Evolutionary conservation across 2,113 vertebrate genomes (phyloP), one percentile per base, ranked within the genome.

Genomic region (Vulpes vulpes): DNA sequence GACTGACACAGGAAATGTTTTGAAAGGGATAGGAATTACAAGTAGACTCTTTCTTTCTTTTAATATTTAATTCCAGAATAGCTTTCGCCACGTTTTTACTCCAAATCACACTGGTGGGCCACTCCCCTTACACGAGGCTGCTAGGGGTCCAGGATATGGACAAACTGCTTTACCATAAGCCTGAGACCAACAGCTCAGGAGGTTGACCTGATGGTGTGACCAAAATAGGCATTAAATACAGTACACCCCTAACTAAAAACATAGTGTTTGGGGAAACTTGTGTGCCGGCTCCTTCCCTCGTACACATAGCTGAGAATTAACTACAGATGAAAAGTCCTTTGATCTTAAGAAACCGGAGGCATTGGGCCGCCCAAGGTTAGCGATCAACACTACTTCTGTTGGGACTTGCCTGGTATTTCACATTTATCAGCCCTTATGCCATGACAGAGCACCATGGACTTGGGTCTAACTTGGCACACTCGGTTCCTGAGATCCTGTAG

Each of bases 391-490:
- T 3, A 16, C 71, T 49, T 94, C 5, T 88, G 96, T 96, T 92
- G 57, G 71, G 96, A 96, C 98, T 96, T 96, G 97, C 53, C 94
- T 94, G 82, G 87, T 55, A 94, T 96, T 93, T 96, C 91, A n/a
- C 67, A 79, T 80, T 64, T 73, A 90, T 78, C 80, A 15, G 69
- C 83, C 94, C 89, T 93, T 76, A 69, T 25, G 93, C 81, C 65
- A 86, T 22, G 43, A 78, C 55, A 69, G 69, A 38, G 84, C 30
- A 49, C 67, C 71, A 15, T 67, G 25, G 51, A 89, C 20, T 80
- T 20, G 1, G n/a, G 80, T 88, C 57, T 71, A 64, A 59, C 65
- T 71, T 57, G 65, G 81, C n/a, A 25, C 89, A 11, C 76, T 94
- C 11, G 1, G 83, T n/a, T 87, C 17, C 32, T 22, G 9, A 57